Base-by-base conservation (phyloP, 2,888 invertebrate genomes). In the Caradrina kadenii region DNA sequence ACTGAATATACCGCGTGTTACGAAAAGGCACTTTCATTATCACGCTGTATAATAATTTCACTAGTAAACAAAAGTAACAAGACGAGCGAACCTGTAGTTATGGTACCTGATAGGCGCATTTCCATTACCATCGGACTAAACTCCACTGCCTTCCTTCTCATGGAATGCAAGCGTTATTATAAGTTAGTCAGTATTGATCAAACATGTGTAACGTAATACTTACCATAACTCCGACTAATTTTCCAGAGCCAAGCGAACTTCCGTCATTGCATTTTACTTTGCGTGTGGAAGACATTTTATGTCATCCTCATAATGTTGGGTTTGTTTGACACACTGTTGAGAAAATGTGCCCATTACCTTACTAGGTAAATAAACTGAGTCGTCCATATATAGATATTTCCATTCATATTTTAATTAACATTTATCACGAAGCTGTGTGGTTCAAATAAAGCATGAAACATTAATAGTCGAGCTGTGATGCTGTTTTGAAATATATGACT, bases 371-470 rank as follows among this genome's bases (percentile, higher is more conserved):
- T 19, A 55, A 73, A 76, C 53, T 48, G 39, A 58, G 13, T 65
- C 49, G 31, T 11, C 63, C 72, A 39, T 77, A 63, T 55, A 60
- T 52, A 58, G 71, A 56, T 56, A 35, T 65, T 50, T 70, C 53
- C 61, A 80, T 74, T 54, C 50, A 21, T 52, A 53, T 61, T 69
- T 61, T 53, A 77, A 77, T 76, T 49, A 75, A 68, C 53, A 48
- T 42, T 39, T 52, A 48, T 70, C 39, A 76, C 50, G 31, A 70
- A 48, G 49, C 21, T 22, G 22, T 21, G 49, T 61, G 76, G 26
- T 55, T 56, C 17, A 52, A 70, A 62, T 77, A 49, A 48, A 77
- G 56, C 48, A 52, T 22, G 42, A n/a, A 48, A 62, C 56, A 61
- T 56, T 52, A 67, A 75, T 72, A 21, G 35, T 39, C 21, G 19